These are phyloP conservation scores for Nycticryphes semicollaris DNA, from an alignment of 2,113 vertebrate species.

Conservation along the genomic window DNA sequence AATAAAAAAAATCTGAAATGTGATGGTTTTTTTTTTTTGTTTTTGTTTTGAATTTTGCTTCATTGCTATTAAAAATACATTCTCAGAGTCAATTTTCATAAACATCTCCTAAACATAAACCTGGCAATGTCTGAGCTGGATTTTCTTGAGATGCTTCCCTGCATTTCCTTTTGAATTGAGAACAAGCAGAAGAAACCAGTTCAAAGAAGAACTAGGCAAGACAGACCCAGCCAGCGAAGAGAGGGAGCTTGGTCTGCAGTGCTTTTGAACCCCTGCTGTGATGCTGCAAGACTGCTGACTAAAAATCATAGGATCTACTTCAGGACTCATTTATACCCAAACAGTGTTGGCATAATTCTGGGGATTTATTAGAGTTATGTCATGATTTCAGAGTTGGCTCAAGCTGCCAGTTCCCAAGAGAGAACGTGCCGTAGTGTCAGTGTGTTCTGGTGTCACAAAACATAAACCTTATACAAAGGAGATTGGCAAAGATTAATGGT, in stretches of 20 bases:
- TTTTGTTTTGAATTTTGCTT: not conserved
- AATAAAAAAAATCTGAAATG: not conserved
- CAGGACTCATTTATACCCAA: not conserved
- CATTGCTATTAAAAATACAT: conserved; percentile 2
- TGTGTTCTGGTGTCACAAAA: not conserved
- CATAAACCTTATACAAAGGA: not conserved
- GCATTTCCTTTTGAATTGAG: not conserved
- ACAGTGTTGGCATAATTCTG: not conserved
- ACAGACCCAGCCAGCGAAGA: not conserved
- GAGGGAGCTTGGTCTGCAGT: not conserved
- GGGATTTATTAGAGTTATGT: not conserved
- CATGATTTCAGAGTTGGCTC: not conserved
- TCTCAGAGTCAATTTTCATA: not conserved
- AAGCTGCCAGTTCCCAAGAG: not conserved
- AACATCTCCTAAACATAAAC: not conserved
- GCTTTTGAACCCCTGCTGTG: not conserved
- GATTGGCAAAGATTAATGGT: not conserved
- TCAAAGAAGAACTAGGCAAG: not conserved
- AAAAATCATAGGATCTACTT: not conserved
- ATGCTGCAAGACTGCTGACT: not conserved
- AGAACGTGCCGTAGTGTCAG: not conserved
- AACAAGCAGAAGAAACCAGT: not conserved
- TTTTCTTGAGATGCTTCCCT: not conserved
- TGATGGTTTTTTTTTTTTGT: not conserved
- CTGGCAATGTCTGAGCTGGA: not conserved